Conservation (phyloP, 2,888 invertebrate genomes). For the Deroplatys truncata region DNA sequence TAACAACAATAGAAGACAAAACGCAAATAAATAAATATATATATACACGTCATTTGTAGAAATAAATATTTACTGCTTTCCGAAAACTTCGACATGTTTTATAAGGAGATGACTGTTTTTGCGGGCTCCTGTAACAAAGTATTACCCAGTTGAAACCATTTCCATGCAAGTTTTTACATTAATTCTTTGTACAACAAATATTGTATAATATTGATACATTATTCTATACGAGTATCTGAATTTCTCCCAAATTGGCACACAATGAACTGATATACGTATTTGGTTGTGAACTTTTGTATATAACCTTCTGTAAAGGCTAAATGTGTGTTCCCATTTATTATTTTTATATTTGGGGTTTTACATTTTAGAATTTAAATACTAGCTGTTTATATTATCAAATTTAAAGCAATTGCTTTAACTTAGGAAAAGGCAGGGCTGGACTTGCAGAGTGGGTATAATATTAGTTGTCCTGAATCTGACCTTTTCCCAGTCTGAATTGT, state of each 20-base stretch:
- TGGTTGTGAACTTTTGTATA: not conserved
- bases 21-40: too few species aligned
- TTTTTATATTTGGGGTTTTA: not conserved
- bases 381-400: not conserved
- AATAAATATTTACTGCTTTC: too few species aligned
- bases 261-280: constrained; percentile 28
- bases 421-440: not conserved
- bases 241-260: constrained; percentile 47
- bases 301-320: not conserved
- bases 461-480: not conserved
- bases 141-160: too few species aligned
- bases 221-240: constrained; percentile 43
- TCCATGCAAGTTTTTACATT: too few species aligned
- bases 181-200: too few species aligned
- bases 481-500: not conserved
- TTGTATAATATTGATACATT: too few species aligned
- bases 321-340: not conserved
- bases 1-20: too few species aligned
- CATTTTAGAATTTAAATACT: not conserved
- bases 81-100: too few species aligned
- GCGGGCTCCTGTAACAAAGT: too few species aligned
- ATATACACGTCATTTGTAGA: too few species aligned
- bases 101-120: too few species aligned
- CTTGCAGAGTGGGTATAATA: too few species aligned
- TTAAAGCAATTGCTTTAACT: not conserved